Conservation (phyloP, 2,797 vertebrate genomes). For the Hozukius guyotensis region DNA sequence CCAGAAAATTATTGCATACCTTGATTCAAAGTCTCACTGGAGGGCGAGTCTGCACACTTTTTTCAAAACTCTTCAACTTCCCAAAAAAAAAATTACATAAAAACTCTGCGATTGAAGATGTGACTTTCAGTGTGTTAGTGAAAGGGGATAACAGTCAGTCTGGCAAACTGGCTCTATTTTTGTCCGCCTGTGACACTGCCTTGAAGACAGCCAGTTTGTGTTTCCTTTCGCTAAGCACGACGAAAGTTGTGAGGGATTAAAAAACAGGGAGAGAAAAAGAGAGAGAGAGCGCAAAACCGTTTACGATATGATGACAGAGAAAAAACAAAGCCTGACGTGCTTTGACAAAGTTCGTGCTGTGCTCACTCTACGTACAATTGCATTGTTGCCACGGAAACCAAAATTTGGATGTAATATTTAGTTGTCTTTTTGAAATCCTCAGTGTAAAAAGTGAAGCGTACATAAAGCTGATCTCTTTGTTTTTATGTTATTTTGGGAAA, state of each 20-base stretch:
- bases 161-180: constrained; percentile 72
- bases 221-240: constrained; percentile 74
- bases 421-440: constrained; percentile 1
- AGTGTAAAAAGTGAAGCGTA: neutral
- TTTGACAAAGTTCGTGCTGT: constrained; percentile 1
- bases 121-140: constrained; percentile 63
- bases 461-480: constrained; percentile 56
- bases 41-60: constrained; percentile 71
- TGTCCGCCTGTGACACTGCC: constrained; percentile 43
- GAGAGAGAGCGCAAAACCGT: neutral
- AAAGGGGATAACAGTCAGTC: constrained; percentile 72
- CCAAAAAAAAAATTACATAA: constrained; percentile 76
- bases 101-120: constrained; percentile 60
- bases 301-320: constrained; percentile 28
- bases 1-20: neutral
- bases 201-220: constrained; percentile 71
- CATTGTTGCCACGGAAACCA: constrained; percentile 24
- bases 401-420: constrained; percentile 37
- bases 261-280: neutral
- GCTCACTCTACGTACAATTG: constrained; percentile 1
- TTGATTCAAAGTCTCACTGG: constrained; percentile 25
- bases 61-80: constrained; percentile 63
- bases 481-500: constrained; percentile 87
- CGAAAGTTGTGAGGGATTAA: constrained; percentile 51
- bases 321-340: constrained; percentile 19